Conservation (phyloP, 92 coral and sea anemone species). For the Parazoanthus atlanticus region DNA sequence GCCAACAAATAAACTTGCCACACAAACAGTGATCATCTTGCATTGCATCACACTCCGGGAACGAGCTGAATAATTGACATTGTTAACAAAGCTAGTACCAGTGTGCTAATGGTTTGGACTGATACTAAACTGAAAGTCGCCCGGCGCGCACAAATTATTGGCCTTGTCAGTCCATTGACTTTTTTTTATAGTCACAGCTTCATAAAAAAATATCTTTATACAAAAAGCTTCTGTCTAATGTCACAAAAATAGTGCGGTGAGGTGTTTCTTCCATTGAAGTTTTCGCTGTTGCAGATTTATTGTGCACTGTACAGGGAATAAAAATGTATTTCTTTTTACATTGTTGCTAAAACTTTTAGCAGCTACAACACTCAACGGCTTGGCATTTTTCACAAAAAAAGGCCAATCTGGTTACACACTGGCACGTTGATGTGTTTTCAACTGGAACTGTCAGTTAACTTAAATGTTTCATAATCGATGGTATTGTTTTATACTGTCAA, state of each 20-base stretch:
- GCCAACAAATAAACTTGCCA: neutral
- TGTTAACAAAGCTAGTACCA: neutral
- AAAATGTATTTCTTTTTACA: neutral
- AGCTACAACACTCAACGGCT: neutral
- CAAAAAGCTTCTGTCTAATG: neutral
- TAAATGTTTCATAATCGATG: conserved; percentile 26
- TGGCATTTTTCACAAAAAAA: neutral
- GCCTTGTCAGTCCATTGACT: neutral
- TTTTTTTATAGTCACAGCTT: neutral
- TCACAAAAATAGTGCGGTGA: neutral
- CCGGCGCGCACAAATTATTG: neutral
- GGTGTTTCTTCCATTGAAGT: neutral
- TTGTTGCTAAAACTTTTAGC: neutral
- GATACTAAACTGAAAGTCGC: neutral
- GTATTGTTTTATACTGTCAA: conserved; percentile 12
- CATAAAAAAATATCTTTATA: neutral
- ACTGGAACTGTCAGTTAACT: conserved; percentile 16
- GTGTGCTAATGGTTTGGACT: neutral
- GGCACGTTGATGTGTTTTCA: neutral
- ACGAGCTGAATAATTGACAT: neutral
- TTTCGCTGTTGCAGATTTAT: neutral
- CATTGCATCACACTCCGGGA: neutral
- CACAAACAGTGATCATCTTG: neutral
- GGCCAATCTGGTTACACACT: neutral
- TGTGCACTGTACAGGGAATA: neutral